Conservation (phyloP, 2,888 invertebrate genomes). For the Sinohyriopsis cumingii region DNA sequence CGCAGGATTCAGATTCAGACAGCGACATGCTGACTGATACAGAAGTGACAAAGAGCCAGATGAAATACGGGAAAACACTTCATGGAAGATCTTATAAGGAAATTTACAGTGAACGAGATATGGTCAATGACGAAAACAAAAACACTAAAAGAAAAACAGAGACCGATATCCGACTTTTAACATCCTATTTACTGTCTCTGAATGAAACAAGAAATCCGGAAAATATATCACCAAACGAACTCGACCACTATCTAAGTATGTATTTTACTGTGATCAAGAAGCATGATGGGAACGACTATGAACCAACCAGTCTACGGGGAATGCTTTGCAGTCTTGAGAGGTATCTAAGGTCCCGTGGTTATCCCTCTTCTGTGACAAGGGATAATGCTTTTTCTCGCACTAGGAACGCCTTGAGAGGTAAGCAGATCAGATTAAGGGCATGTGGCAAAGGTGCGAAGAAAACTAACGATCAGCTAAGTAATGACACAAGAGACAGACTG, state of each 20-base stretch:
- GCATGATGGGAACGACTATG: conserved; percentile 62
- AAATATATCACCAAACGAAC: conserved; percentile 49
- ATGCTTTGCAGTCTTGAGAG: conserved; percentile 64
- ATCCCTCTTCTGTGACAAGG: conserved; percentile 55
- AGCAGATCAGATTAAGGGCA: conserved; percentile 53
- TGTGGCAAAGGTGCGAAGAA: conserved; percentile 51
- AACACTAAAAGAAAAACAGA: conserved; percentile 63
- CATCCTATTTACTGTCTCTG: conserved; percentile 52
- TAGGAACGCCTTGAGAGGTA: conserved; percentile 54
- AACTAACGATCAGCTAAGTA: conserved; percentile 28
- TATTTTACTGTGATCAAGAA: conserved; percentile 61
- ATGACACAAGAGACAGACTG: conserved; percentile 47
- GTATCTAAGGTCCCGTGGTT: conserved; percentile 52
- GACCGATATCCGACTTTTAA: conserved; percentile 60
- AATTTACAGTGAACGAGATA: no score
- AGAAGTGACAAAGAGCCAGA: no score
- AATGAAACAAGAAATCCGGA: conserved; percentile 56
- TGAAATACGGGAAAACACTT: no score
- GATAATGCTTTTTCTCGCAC: conserved; percentile 55
- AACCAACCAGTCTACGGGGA: conserved; percentile 60
- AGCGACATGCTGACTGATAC: no score
- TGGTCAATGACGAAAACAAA: conserved; percentile 45
- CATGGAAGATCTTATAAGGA: no score
- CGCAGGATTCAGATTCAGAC: no score
- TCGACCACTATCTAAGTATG: conserved; percentile 57